phyloP scores from a whole-genome alignment of 2,113 vertebrate species.

The Pygoscelis adeliae region DNA sequence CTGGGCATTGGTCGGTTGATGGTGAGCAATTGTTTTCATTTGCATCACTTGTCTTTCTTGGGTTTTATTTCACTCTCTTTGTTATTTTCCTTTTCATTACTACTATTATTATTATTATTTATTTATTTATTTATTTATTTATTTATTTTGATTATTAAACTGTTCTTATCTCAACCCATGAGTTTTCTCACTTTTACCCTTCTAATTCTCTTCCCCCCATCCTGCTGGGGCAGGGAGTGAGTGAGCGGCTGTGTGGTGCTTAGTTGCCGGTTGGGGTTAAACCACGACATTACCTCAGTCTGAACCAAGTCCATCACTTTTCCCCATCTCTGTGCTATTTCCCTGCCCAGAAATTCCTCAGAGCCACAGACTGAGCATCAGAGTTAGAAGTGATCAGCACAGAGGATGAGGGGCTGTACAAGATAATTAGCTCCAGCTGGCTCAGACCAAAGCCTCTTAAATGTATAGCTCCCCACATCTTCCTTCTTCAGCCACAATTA shows the following conservation, averaged over 20 bases:
- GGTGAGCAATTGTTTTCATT: no score
- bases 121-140: no score
- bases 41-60: no score
- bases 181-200: not conserved
- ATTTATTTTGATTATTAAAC: no score
- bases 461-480: not conserved
- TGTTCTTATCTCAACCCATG: no score
- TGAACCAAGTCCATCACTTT: not conserved
- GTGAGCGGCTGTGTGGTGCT: not conserved
- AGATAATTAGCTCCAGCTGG: not conserved
- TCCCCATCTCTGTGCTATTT: not conserved
- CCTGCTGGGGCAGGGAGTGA: not conserved
- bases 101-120: no score
- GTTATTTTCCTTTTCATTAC: no score
- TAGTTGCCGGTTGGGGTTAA: not conserved
- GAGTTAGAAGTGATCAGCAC: not conserved
- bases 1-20: no score
- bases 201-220: not conserved
- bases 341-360: not conserved
- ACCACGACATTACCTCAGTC: not conserved
- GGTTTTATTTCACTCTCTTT: no score
- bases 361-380: rapidly evolving
- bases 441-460: not conserved
- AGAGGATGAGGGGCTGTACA: not conserved
- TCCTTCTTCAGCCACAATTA: not conserved